Evolutionary conservation across 2,888 invertebrate genomes (phyloP), one percentile per base, ranked within the genome.

Genomic region (Lysandra coridon): DNA sequence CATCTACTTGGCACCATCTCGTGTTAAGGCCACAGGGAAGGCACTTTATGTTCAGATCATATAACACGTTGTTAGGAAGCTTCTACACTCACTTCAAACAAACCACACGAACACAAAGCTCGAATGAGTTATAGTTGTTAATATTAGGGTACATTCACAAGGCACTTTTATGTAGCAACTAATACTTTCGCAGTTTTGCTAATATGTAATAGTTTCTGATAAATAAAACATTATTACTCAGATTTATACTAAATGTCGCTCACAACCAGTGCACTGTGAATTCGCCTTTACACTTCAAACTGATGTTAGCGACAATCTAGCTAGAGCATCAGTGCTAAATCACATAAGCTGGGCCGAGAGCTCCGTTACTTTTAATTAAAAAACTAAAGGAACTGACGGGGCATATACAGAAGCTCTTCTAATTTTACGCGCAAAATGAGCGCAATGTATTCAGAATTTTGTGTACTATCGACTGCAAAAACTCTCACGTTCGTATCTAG

Each of bases 1-100:
- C 82, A 80, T 82, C 83, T 83, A 83, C 84, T 89, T 90, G 89
- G 89, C 90, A 91, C 88, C 84, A 83, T 84, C 76, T 78, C 79
- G 62, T 79, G 78, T 78, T 81, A 85, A 85, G 84, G 84, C 85
- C 73, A 86, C 83, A 80, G 80, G 79, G 83, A 87, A 89, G 89
- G 88, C 89, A 89, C 60, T 75, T n/a, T 12, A 44, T 64, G 57
- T 53, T 73, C 77, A 78, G 44, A 69, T 44, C 74, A 75, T 60
- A 76, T 74, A 60, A 33, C 74, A 75, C 53, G 74, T 73, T 79
- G 84, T 83, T 83, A 84, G 79, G 79, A 86, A 88, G 86, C 86
- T 85, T 82, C 81, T 80, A 84, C 83, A 85, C 81, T 82, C 83
- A 84, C 80, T 83, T 84, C 83, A 86, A 84, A 82, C 83, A 86